Evolutionary conservation across 2,797 vertebrate species (phyloP).

Genomic region (Ctenopoma multispine): DNA sequence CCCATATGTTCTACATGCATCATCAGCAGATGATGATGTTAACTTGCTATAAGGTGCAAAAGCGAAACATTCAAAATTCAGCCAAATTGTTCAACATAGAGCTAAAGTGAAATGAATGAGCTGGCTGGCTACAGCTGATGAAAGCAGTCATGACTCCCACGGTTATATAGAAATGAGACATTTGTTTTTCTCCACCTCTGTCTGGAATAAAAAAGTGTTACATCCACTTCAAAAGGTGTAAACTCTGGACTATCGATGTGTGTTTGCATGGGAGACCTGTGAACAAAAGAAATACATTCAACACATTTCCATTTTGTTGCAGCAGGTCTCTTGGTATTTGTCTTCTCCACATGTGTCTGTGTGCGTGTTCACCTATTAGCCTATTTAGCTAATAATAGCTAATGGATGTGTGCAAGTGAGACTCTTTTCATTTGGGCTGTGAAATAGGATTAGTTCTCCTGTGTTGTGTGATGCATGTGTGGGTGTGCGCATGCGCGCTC

Average conservation of each 20-base stretch:
- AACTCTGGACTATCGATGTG: slow-evolving; percentile 10
- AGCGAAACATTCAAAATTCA: too few species aligned
- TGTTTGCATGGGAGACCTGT: neutral
- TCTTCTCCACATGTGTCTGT: slow-evolving; percentile 28
- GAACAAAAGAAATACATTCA: slow-evolving; percentile 42
- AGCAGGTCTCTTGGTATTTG: slow-evolving; percentile 40
- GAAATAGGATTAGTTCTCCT: slow-evolving; percentile 62
- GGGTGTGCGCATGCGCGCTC: neutral
- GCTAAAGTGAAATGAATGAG: too few species aligned
- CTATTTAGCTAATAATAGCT: slow-evolving; percentile 64
- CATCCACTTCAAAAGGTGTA: neutral
- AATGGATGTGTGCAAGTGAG: slow-evolving; percentile 56
- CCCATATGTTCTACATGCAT: neutral
- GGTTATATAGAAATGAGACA: too few species aligned
- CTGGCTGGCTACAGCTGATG: too few species aligned
- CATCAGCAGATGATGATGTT: neutral
- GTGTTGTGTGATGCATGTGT: slow-evolving; percentile 23
- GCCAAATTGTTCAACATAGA: too few species aligned
- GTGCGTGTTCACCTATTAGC: slow-evolving; percentile 52
- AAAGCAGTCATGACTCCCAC: too few species aligned
- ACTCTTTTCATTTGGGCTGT: slow-evolving; percentile 60
- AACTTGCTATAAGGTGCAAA: neutral
- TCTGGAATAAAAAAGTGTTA: too few species aligned
- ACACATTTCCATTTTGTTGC: slow-evolving; percentile 30
- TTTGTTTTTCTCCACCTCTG: too few species aligned